Percentiles rank a stretch among this genome's conserved stretches.
These are phyloP conservation scores for Emydoidea blandingii DNA, from an alignment of 2,797 vertebrate species.

Conservation along the genomic window DNA sequence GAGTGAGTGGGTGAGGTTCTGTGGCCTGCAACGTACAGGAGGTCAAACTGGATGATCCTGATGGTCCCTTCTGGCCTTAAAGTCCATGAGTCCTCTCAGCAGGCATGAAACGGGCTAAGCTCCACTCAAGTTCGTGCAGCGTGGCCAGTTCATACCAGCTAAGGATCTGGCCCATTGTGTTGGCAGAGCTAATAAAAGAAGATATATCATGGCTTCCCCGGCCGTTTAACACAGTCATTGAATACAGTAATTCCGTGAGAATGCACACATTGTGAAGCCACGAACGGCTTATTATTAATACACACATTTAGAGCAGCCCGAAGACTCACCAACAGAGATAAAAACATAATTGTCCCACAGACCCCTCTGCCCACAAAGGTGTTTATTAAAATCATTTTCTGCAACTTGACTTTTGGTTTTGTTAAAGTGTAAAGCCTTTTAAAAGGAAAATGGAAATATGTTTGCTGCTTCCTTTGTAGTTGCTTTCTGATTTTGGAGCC, in stretches of 20 bases:
- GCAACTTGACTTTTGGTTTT: conserved; percentile 66
- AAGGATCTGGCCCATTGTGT: not conserved
- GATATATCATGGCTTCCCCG: conserved; percentile 31
- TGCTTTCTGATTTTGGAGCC: not conserved
- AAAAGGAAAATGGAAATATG: conserved; percentile 22
- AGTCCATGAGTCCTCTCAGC: not conserved
- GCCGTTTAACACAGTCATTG: conserved; percentile 70
- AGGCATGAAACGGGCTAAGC: conserved; percentile 15
- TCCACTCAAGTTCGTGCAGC: not conserved
- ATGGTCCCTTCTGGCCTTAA: too few relatives aligned
- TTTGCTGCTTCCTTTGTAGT: not conserved
- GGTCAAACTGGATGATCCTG: not conserved
- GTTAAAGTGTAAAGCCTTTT: conserved; percentile 45
- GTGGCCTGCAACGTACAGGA: too few relatives aligned
- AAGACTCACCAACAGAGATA: conserved; percentile 79
- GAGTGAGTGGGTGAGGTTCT: not conserved
- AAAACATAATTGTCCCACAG: conserved; percentile 78
- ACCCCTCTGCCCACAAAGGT: conserved; percentile 58
- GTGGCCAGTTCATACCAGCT: conserved; percentile 10
- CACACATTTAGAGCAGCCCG: conserved; percentile 69
- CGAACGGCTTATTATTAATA: conserved; percentile 67
- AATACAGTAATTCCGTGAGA: conserved; percentile 77
- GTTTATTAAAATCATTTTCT: conserved; percentile 79
- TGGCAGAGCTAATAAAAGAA: conserved; percentile 46
- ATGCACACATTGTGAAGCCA: conserved; percentile 65